A percentile compares a stretch with the other conserved stretches of the same genome.
Evolutionary conservation across 2,888 invertebrate genomes (phyloP).

Genomic region (Phyto melanocephala): DNA sequence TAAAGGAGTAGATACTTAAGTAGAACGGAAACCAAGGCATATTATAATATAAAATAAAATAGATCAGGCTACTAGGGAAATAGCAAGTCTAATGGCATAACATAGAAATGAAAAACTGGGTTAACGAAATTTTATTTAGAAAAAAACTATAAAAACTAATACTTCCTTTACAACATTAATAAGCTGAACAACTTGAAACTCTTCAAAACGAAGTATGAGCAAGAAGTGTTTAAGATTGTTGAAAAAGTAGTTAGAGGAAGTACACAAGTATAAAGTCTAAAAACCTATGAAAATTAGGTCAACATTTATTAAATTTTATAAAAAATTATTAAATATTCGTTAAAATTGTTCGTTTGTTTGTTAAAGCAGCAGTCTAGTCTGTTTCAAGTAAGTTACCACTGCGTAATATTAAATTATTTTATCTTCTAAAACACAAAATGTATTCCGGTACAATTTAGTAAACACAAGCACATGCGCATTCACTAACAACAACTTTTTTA

Average conservation of each 20-base stretch:
- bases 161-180: too few species aligned
- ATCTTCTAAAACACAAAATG: background rate
- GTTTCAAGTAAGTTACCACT: background rate
- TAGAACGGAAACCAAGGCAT: slow-evolving; percentile 47
- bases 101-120: background rate
- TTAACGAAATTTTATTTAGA: background rate
- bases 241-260: too few species aligned
- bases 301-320: too few species aligned
- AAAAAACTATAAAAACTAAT: too few species aligned
- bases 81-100: background rate
- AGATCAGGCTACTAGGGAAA: background rate
- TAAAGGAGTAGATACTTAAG: slow-evolving; percentile 6
- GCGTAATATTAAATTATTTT: background rate
- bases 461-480: background rate
- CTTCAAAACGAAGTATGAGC: too few species aligned
- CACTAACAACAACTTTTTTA: background rate
- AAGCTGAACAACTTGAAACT: background rate
- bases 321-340: too few species aligned
- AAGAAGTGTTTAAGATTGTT: too few species aligned
- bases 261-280: too few species aligned
- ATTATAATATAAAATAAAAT: background rate
- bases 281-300: background rate
- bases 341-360: too few species aligned
- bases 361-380: too few species aligned
- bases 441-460: slow-evolving; percentile 22